Conservation (phyloP, 2,113 vertebrate genomes). For the Gobius niger region DNA sequence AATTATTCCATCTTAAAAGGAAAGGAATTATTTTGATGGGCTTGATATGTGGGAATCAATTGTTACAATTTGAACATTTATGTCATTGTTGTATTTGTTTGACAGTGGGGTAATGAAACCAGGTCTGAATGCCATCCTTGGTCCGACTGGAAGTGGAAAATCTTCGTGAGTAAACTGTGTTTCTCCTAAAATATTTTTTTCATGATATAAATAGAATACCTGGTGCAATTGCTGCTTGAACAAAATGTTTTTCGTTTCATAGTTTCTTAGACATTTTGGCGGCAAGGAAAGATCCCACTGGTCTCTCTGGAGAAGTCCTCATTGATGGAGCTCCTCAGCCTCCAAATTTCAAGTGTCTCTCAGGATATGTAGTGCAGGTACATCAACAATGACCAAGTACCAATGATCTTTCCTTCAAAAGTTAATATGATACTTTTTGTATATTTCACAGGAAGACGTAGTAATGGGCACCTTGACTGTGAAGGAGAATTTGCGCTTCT, state of each 20-base stretch:
- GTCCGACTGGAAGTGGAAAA: conserved; percentile 93
- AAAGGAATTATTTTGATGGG: no score
- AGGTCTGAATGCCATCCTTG: conserved; percentile 94
- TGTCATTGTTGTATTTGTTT: conserved; percentile 42
- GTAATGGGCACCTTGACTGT: conserved; percentile 95
- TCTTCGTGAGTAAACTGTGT: conserved; percentile 87
- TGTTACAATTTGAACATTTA: no score
- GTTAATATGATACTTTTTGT: background rate
- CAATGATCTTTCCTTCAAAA: background rate
- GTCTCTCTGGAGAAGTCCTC: conserved; percentile 75
- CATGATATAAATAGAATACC: background rate
- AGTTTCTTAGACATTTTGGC: conserved; percentile 85
- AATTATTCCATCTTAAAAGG: no score
- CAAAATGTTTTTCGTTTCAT: conserved; percentile 11
- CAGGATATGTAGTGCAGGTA: conserved; percentile 95
- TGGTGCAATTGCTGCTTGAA: background rate
- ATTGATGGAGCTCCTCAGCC: conserved; percentile 88
- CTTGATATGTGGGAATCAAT: no score
- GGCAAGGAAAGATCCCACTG: conserved; percentile 79
- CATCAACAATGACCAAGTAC: background rate
- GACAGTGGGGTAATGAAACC: conserved; percentile 94
- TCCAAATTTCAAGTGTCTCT: conserved; percentile 90
- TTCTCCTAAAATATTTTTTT: background rate
- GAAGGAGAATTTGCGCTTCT: conserved; percentile 92
- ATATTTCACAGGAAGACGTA: conserved; percentile 83